Evolutionary conservation across 2,888 invertebrate species (phyloP), one percentile per base, ranked within the genome.

Genomic region (Phortica magna): DNA sequence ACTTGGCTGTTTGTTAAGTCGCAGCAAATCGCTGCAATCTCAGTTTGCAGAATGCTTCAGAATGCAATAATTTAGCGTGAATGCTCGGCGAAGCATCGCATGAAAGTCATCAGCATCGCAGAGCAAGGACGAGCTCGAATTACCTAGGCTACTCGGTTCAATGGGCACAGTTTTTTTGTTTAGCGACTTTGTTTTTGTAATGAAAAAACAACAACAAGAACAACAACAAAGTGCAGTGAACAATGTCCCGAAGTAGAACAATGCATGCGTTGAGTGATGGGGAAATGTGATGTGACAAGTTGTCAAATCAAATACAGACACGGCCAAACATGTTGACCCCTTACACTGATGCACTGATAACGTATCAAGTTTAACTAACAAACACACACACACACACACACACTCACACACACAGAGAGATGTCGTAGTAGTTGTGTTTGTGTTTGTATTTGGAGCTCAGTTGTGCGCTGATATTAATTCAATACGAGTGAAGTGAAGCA

Each of bases 261-360:
- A 76, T 53, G 75, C 12, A 10, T 57, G 19, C 12, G 31, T 53
- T 67, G 17, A 61, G 31, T 61, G 59, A 39, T 73, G 48, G 31
- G 48, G 43, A 73, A 61, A 59, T 72, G 55, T 31, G n/a, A 17
- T 73, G 64, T 73, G 59, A 64, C 70, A 71, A 71, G 70, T 71
- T 71, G 53, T 55, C 70, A 53, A 48, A 71, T 48, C 70, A 71
- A 71, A 71, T 71, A 31, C 31, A 31, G 7, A 65, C 41, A 31
- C 61, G 2, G 19, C 2, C 12, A 7, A 22, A 61, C 22, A 61
- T 31, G 22, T 22, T 39, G 65, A 65, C 5, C 31, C 41, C n/a
- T 39, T 39, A 59, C 59, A 59, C 22, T 17, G 19, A 65, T 39
- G 3, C 65, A 65, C 65, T 39, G n/a, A 41, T 31, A 19, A 48